Conservation (phyloP, 2,888 invertebrate genomes). For the Xylota segnis region DNA sequence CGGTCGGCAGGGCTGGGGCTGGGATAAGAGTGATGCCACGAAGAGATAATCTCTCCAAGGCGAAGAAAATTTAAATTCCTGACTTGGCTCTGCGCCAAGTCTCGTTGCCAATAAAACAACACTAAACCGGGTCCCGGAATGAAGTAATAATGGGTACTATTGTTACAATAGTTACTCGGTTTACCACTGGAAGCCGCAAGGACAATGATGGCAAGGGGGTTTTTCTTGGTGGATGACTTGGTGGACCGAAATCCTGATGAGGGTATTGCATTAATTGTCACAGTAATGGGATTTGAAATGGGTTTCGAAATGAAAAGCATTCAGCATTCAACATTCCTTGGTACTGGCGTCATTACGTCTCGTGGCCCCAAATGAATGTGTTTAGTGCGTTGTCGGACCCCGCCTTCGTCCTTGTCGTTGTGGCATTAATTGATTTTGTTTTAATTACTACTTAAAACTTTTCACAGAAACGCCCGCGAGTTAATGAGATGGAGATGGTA, state of each 20-base stretch:
- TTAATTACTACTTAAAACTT: conserved; percentile 76
- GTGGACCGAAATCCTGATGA: conserved; percentile 72
- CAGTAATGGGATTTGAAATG: conserved; percentile 70
- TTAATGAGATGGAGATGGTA: conserved; percentile 68
- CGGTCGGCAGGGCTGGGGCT: not conserved
- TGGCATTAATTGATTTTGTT: conserved; percentile 72
- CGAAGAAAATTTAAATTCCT: conserved; percentile 71
- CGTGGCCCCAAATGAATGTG: conserved; percentile 39
- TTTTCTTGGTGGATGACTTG: conserved; percentile 13
- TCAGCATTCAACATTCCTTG: conserved; percentile 37
- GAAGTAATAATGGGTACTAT: conserved; percentile 72
- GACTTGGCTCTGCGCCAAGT: conserved; percentile 56
- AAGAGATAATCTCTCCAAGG: conserved; percentile 58
- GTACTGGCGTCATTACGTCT: conserved; percentile 17
- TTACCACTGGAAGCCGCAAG: conserved; percentile 36
- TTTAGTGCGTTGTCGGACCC: conserved; percentile 36
- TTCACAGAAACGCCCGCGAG: conserved; percentile 46
- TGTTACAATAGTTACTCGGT: conserved; percentile 69
- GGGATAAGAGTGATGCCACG: conserved; percentile 9
- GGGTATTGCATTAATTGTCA: conserved; percentile 75
- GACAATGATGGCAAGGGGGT: conserved; percentile 16
- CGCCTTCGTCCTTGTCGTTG: conserved; percentile 21
- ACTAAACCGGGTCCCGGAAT: conserved; percentile 66
- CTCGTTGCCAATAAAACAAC: conserved; percentile 68
- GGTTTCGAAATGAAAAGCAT: conserved; percentile 62